Evolutionary conservation across 1,140 invertebrate species (phyloP), one percentile per base, ranked within the genome.

Genomic region (Drosophila sp.): DNA sequence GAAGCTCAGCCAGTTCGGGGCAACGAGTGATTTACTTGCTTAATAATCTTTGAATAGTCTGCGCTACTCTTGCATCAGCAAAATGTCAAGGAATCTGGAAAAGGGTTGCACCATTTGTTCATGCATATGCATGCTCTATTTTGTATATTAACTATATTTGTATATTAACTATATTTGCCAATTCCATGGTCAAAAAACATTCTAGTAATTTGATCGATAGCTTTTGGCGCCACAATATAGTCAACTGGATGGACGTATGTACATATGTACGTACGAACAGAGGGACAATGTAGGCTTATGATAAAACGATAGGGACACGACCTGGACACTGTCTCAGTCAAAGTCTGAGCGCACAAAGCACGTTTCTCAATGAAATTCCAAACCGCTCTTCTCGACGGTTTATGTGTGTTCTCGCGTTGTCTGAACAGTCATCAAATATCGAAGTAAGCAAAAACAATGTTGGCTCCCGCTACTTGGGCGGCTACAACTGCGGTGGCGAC

Each of bases 351-450:
- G 73, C 72, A 89, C 81, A 67, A 82, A 70, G 80, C 87, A 90
- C 83, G 87, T 90, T 90, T 91, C 84, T 90, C 75, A 90, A 90
- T 90, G 87, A 90, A 90, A 90, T 90, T 90, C 89, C 87, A 87
- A 72, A 70, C 80, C 70, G 76, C 62, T 78, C 66, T 76, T 38
- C 60, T 54, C 60, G 62, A 79, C 66, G 61, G 66, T 90, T 90
- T 89, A 79, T 91, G 90, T 90, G 85, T 90, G 85, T 91, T 91
- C 90, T 74, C 79, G 73, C 74, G 70, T 85, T 91, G 89, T 91
- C 89, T 86, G 75, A 61, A 61, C 76, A 80, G 80, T 80, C 90
- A 91, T 86, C 90, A 83, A 90, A 81, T 72, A 66, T 74, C 33
- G 65, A 41, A 61, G 72, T 30, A 55, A 70, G 56, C 79, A 83